A percentile compares a stretch with the other conserved stretches of the same genome.
Conservation (phyloP, 1,140 invertebrate species). For the Chymomyza costata region DNA sequence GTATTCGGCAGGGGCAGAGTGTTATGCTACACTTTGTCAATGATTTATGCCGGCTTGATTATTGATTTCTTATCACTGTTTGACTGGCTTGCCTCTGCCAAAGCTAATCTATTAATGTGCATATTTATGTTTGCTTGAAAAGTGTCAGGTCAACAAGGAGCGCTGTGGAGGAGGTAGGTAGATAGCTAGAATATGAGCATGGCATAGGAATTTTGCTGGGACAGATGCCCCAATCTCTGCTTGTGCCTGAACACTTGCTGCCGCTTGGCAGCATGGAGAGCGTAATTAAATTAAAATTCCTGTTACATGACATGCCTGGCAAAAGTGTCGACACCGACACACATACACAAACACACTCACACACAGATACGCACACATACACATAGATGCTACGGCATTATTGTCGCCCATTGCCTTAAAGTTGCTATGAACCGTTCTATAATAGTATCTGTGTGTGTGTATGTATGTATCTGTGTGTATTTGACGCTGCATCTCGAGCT, state of each 20-base stretch:
- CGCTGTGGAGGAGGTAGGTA: too few species aligned
- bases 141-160: background rate
- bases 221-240: slow-evolving; percentile 22
- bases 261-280: slow-evolving; percentile 12
- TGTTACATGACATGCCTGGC: slow-evolving; percentile 59
- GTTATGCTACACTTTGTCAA: too few species aligned
- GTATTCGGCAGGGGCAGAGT: too few species aligned
- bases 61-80: slow-evolving; percentile 60
- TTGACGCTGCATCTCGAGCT: slow-evolving; percentile 46
- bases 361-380: slow-evolving; percentile 31
- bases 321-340: slow-evolving; percentile 42
- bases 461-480: slow-evolving; percentile 16
- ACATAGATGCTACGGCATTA: background rate
- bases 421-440: too few species aligned
- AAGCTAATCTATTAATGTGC: slow-evolving; percentile 52
- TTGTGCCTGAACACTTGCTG: background rate
- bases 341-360: slow-evolving; percentile 21
- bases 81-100: slow-evolving; percentile 3
- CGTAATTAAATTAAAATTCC: slow-evolving; percentile 72
- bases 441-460: slow-evolving; percentile 17
- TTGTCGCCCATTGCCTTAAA: slow-evolving; percentile 34
- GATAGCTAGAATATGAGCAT: too few species aligned
- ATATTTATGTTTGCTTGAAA: slow-evolving; percentile 24
- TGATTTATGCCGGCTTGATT: slow-evolving; percentile 56
- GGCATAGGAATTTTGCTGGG: background rate